A percentile compares a stretch with the other conserved stretches of the same genome.
phyloP scores from a whole-genome alignment of 2,113 vertebrate species.

The Thymallus thymallus region DNA sequence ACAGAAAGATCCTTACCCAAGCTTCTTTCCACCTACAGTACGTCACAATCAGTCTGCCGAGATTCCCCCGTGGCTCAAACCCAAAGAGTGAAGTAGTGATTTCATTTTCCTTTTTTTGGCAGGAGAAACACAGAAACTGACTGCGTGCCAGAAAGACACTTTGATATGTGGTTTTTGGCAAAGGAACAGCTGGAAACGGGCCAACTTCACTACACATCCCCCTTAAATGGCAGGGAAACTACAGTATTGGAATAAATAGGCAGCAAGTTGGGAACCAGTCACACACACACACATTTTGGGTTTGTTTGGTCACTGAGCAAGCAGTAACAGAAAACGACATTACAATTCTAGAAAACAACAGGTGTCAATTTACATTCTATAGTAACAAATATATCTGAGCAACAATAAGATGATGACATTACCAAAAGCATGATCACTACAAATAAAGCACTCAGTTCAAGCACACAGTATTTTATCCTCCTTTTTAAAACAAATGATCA shows the following conservation, averaged over 20 bases:
- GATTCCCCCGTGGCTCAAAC: conserved; percentile 63
- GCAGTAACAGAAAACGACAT: too few species aligned
- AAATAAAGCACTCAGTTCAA: too few species aligned
- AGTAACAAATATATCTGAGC: too few species aligned
- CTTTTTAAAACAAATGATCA: background rate
- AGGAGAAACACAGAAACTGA: conserved; percentile 44
- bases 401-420: too few species aligned
- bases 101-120: conserved; percentile 55
- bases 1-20: background rate
- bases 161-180: conserved; percentile 69
- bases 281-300: too few species aligned
- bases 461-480: too few species aligned
- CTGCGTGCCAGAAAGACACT: conserved; percentile 46
- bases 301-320: too few species aligned
- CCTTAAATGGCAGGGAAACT: conserved; percentile 24
- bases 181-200: conserved; percentile 63
- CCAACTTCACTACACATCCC: conserved; percentile 59
- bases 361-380: too few species aligned
- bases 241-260: background rate
- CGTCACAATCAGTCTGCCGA: conserved; percentile 49
- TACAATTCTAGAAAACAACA: too few species aligned
- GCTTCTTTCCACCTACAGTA: conserved; percentile 21
- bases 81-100: conserved; percentile 61
- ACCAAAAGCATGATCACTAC: too few species aligned
- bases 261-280: too few species aligned